Percentiles rank a stretch among this genome's conserved stretches.
Conservation (phyloP, 2,797 vertebrate genomes). For the Falco columbarius region DNA sequence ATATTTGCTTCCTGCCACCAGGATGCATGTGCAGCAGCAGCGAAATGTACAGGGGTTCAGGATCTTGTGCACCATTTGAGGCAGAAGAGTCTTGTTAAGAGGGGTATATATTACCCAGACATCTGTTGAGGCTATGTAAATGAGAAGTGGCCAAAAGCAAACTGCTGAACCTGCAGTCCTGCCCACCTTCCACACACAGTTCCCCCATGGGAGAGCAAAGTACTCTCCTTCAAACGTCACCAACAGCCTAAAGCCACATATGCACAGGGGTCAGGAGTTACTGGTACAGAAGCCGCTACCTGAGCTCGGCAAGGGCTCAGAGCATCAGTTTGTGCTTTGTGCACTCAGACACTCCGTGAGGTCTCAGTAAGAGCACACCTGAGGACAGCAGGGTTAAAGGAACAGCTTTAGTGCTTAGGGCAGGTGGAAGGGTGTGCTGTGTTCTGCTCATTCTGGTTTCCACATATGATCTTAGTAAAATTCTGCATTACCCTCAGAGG, state of each 20-base stretch:
- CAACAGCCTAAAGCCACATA: background rate
- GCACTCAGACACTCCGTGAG: fast-evolving
- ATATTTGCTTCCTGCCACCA: slow-evolving; percentile 59
- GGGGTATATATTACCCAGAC: background rate
- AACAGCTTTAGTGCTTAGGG: background rate
- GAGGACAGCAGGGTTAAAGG: background rate
- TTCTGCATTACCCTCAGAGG: background rate
- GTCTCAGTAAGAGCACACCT: background rate
- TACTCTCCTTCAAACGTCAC: background rate
- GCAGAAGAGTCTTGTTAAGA: background rate
- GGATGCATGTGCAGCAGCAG: slow-evolving; percentile 32
- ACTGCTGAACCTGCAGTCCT: background rate
- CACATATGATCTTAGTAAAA: background rate
- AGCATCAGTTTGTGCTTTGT: background rate
- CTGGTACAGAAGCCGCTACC: background rate
- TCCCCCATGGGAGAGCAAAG: fast-evolving
- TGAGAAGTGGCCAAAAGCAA: background rate
- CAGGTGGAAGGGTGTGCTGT: background rate
- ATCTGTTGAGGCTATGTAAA: background rate
- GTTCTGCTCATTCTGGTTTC: background rate
- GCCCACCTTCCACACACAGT: background rate
- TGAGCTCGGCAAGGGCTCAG: background rate
- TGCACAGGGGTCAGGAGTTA: background rate
- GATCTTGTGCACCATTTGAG: background rate
- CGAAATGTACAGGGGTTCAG: background rate